These are phyloP conservation scores for Diachasma alloeum DNA, from an alignment of 1,140 invertebrate genomes.

Conservation along the genomic window DNA sequence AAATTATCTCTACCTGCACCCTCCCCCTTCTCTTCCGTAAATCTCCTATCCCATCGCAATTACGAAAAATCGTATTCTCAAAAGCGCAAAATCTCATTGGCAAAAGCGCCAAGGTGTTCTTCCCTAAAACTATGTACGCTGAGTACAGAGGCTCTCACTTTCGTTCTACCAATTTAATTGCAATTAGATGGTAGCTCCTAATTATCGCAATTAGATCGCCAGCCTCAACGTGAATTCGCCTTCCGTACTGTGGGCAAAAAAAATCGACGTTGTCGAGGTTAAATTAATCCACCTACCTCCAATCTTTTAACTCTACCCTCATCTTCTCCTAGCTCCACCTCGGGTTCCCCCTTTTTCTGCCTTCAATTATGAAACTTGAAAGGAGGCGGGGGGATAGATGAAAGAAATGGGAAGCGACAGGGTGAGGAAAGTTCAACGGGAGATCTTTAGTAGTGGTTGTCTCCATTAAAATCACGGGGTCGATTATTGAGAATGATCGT, in stretches of 20 bases:
- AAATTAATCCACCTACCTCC: neutral
- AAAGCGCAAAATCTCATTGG: neutral
- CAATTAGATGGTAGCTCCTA: constrained; percentile 28
- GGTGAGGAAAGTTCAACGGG: constrained; percentile 16
- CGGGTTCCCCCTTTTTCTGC: constrained; percentile 2
- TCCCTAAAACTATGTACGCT: neutral
- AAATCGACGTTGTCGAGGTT: neutral
- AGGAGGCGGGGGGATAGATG: neutral
- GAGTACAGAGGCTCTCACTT: neutral
- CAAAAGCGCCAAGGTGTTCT: neutral
- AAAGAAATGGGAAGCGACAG: neutral
- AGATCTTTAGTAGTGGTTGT: neutral
- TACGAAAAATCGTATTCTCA: neutral
- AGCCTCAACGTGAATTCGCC: neutral
- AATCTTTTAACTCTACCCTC: constrained; percentile 20
- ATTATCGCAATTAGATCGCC: constrained; percentile 33
- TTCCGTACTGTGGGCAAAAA: neutral
- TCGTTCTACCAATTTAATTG: constrained; percentile 29
- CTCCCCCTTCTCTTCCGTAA: neutral
- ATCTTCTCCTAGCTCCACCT: constrained; percentile 9
- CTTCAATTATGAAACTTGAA: neutral
- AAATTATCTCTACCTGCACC: neutral
- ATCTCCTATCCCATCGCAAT: neutral
- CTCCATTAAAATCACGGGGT: neutral
- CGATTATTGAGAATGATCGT: too few relatives aligned